phyloP scores from a whole-genome alignment of 2,797 vertebrate species.

The Hydrophis major region DNA sequence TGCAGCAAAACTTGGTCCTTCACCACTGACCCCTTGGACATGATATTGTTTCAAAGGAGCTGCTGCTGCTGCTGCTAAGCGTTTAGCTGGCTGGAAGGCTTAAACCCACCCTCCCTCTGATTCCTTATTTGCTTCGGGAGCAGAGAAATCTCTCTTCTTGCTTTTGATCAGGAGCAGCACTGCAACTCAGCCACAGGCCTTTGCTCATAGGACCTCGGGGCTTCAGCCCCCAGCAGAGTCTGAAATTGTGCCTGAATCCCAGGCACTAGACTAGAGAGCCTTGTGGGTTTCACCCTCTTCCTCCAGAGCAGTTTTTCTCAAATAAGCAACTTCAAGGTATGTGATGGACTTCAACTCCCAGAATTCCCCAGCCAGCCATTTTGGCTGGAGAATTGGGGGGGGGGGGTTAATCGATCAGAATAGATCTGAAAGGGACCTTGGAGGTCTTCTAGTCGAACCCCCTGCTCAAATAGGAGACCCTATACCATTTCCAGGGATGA shows the following conservation, averaged over 20 bases:
- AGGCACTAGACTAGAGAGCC: background rate
- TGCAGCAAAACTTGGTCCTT: background rate
- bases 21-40: background rate
- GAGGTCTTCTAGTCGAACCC: too few relatives aligned
- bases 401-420: too few relatives aligned
- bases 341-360: too few relatives aligned
- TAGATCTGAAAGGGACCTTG: too few relatives aligned
- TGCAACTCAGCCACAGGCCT: background rate
- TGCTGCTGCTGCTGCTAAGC: background rate
- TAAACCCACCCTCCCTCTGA: background rate
- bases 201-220: too few relatives aligned
- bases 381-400: background rate
- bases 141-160: background rate
- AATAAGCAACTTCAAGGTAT: background rate
- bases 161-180: background rate
- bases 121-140: background rate
- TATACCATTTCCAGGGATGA: background rate
- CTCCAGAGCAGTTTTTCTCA: background rate
- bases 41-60: background rate
- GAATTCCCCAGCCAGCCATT: background rate
- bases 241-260: background rate
- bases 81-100: background rate
- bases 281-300: background rate
- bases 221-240: background rate
- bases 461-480: too few relatives aligned